Conservation (phyloP, 2,888 invertebrate genomes). For the Phania funesta region DNA sequence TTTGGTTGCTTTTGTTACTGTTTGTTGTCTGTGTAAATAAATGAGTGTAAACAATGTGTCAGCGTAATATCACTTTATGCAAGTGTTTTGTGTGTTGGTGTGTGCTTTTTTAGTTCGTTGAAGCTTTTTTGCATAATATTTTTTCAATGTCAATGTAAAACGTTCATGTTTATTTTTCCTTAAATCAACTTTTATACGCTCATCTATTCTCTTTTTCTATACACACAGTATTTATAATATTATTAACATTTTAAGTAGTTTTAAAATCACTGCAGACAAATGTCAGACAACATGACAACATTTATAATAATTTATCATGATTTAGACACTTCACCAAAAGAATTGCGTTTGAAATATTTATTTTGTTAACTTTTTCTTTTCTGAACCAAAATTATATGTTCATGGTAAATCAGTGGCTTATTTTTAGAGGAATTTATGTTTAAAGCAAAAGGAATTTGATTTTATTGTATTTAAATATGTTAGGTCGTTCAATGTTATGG, state of each 20-base stretch:
- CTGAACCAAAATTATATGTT: constrained; percentile 15
- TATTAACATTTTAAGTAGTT: constrained; percentile 78
- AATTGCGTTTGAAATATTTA: too few species aligned
- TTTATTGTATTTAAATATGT: too few species aligned
- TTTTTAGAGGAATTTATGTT: too few species aligned
- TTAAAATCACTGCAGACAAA: constrained; percentile 80
- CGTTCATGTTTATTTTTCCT: constrained; percentile 62
- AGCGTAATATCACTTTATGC: constrained; percentile 19
- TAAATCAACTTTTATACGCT: constrained; percentile 28
- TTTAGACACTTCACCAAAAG: too few species aligned
- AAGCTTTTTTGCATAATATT: constrained; percentile 58
- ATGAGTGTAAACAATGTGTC: constrained; percentile 61
- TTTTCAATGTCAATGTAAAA: constrained; percentile 69
- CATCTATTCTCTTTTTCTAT: constrained; percentile 3
- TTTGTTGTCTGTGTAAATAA: constrained; percentile 63
- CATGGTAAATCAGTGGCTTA: too few species aligned
- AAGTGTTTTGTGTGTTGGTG: background rate
- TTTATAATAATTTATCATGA: constrained; percentile 76
- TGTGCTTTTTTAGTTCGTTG: constrained; percentile 16
- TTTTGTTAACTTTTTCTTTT: background rate
- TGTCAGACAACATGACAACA: constrained; percentile 76
- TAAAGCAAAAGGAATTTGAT: too few species aligned
- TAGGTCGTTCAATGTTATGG: too few species aligned
- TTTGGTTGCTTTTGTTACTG: constrained; percentile 39
- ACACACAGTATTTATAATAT: constrained; percentile 64